phyloP scores from a whole-genome alignment of 92 coral and sea anemone species.

The Epizoanthus illoricatus region DNA sequence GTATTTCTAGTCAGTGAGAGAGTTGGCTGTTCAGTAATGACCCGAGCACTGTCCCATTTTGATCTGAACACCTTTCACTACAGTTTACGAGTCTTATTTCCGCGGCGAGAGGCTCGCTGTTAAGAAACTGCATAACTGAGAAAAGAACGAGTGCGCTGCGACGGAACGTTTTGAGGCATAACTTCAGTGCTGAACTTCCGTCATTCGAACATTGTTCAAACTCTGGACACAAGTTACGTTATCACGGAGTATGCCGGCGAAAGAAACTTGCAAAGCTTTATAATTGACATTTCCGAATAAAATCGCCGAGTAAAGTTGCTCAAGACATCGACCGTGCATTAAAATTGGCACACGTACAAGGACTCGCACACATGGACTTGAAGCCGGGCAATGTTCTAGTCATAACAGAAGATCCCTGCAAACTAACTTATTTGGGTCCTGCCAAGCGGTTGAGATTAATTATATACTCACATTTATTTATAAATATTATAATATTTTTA shows the following conservation, averaged over 20 bases:
- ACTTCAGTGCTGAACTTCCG: conserved; percentile 83
- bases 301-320: conserved; percentile 78
- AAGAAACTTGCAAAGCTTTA: conserved; percentile 79
- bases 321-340: conserved; percentile 85
- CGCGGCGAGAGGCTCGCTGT: conserved; percentile 88
- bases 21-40: no score
- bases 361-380: conserved; percentile 92
- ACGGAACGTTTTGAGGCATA: conserved; percentile 95
- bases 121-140: conserved; percentile 88
- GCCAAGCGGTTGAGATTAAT: conserved; percentile 84
- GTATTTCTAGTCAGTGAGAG: no score
- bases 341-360: conserved; percentile 89
- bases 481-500: no score
- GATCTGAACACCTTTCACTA: background rate
- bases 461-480: conserved; percentile 65
- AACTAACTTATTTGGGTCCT: conserved; percentile 97
- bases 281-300: conserved; percentile 73
- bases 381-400: conserved; percentile 95
- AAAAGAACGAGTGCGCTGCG: conserved; percentile 90
- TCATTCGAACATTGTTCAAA: conserved; percentile 93
- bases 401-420: conserved; percentile 78
- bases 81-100: conserved; percentile 87
- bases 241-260: conserved; percentile 96
- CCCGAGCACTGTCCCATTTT: no score
- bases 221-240: conserved; percentile 73